Evolutionary conservation across 2,888 invertebrate genomes (phyloP).

Genomic region (Plusia festucae): DNA sequence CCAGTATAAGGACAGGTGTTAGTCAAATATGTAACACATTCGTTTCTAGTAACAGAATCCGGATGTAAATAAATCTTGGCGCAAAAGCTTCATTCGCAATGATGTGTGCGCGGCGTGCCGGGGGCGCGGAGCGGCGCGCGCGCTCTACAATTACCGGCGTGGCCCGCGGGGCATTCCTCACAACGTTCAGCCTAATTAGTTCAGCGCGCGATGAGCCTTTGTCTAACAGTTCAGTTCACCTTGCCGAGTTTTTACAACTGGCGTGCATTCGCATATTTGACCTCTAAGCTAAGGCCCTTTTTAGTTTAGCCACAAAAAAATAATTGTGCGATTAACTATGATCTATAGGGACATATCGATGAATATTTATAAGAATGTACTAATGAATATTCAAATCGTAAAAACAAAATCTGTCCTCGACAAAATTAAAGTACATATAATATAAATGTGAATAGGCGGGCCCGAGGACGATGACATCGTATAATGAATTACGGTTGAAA

Average conservation of each 20-base stretch:
- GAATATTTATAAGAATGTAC: conserved; percentile 16
- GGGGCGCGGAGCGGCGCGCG: conserved; percentile 66
- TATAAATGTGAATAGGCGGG: conserved; percentile 42
- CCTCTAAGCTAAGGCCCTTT: conserved; percentile 77
- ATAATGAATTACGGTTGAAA: conserved; percentile 43
- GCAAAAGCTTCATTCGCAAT: conserved; percentile 74
- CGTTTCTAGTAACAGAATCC: conserved; percentile 74
- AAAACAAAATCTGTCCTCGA: conserved; percentile 24
- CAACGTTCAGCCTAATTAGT: conserved; percentile 81
- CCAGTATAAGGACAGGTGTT: background rate
- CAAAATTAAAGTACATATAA: conserved; percentile 34
- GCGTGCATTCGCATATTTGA: conserved; percentile 65
- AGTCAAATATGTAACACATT: conserved; percentile 41
- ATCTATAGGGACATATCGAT: conserved; percentile 15
- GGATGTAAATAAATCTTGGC: conserved; percentile 84
- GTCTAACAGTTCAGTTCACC: conserved; percentile 86
- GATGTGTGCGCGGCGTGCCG: conserved; percentile 59
- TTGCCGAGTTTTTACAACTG: conserved; percentile 79
- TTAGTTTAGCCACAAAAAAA: conserved; percentile 59
- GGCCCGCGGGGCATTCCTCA: conserved; percentile 82
- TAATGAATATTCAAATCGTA: conserved; percentile 17
- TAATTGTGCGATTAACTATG: conserved; percentile 10
- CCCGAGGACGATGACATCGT: conserved; percentile 55
- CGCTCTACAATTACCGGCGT: conserved; percentile 77
- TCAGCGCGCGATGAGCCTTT: conserved; percentile 84